Evolutionary conservation across 2,888 invertebrate species (phyloP), one percentile per base, ranked within the genome.

Genomic region (Leptinotarsa juncta): DNA sequence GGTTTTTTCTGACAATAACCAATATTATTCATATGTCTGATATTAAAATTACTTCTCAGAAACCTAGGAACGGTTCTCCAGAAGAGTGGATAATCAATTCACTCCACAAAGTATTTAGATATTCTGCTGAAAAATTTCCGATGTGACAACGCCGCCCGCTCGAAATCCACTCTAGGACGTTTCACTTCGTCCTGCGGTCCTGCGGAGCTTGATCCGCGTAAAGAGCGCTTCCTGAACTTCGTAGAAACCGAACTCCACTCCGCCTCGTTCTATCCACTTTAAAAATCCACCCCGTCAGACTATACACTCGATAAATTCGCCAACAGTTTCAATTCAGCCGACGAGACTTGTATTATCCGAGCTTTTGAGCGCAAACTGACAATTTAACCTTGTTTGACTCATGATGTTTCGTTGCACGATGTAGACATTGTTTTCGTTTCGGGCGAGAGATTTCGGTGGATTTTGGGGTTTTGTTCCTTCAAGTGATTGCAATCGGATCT

Each of bases 181-280:
- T 72, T 78, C 77, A 75, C 77, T 76, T 76, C 62, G 75, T 77
- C 79, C 75, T 73, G 75, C 75, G 73, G 78, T 72, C 73, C 72
- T 65, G 73, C 71, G 53, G 72, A 75, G 74, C 70, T 75, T 72
- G 79, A 80, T 79, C 78, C 76, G 75, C 74, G 78, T 78, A 77
- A 80, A 78, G 80, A 78, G 78, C 78, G 73, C 76, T 80, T 79
- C 80, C 79, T 77, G 77, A 78, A 75, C 71, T 74, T 42, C 18
- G 62, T 62, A 62, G 62, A 18, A 62, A 62, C 62, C n/a, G 62
- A 62, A 16, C 42, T 60, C 15, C 60, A 15, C 32, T 42, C 7
- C n/a, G 69, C 71, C 68, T 73, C 77, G 79, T 76, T 80, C 78
- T 79, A 82, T 82, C 82, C 78, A 78, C 82, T 81, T 82, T 82